Percentiles rank a stretch among this genome's conserved stretches.
Conservation (phyloP, 2,888 invertebrate species). For the Drosophila kuntzei region DNA sequence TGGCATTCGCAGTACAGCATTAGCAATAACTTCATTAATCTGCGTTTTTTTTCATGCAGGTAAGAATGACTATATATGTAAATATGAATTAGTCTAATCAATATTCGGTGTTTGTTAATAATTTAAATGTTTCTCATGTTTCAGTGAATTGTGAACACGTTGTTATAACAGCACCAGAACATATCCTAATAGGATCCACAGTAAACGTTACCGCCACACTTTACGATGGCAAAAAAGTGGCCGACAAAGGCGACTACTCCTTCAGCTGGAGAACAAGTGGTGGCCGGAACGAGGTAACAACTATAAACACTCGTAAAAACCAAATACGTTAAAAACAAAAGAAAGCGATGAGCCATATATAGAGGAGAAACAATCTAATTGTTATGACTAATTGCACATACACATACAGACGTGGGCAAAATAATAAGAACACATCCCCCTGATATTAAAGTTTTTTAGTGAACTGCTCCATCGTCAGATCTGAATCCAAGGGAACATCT, state of each 20-base stretch:
- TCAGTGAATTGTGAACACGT: constrained; percentile 84
- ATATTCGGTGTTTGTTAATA: constrained; percentile 23
- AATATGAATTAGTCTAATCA: constrained; percentile 22
- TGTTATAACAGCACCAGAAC: constrained; percentile 88
- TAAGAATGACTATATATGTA: constrained; percentile 21
- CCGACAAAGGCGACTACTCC: constrained; percentile 86
- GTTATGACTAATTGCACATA: constrained; percentile 45
- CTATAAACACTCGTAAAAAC: not conserved
- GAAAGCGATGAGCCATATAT: constrained; percentile 22
- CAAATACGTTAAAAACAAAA: constrained; percentile 18
- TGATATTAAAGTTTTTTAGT: no score
- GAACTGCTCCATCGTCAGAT: no score
- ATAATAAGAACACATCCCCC: no score
- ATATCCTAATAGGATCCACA: constrained; percentile 90
- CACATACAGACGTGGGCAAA: not conserved
- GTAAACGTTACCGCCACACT: constrained; percentile 88
- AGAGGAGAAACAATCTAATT: not conserved
- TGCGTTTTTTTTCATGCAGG: constrained; percentile 58
- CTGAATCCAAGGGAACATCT: no score
- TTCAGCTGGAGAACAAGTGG: constrained; percentile 88
- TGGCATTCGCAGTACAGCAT: constrained; percentile 10
- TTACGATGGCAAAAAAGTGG: constrained; percentile 69
- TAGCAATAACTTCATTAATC: constrained; percentile 42
- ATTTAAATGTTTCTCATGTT: constrained; percentile 8
- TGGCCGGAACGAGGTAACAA: constrained; percentile 59